These are phyloP conservation scores for Notolepis coatsorum DNA, from an alignment of 2,797 vertebrate genomes.

Conservation along the genomic window DNA sequence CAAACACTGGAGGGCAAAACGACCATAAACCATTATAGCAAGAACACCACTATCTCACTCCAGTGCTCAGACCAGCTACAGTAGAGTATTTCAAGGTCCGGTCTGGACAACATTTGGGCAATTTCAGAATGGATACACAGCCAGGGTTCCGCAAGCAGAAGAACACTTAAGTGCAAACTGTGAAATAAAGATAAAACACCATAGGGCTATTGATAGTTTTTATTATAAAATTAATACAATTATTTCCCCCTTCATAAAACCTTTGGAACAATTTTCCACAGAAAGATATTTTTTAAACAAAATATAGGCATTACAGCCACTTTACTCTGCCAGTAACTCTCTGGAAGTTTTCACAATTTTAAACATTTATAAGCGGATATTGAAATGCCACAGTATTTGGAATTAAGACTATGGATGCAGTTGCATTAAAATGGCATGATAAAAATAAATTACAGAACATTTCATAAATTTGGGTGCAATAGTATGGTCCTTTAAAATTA, in stretches of 20 bases:
- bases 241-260: conserved; percentile 37
- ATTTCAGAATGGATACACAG: too few species aligned
- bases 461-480: conserved; percentile 3
- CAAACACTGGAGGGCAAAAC: too few species aligned
- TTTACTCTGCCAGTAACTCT: conserved; percentile 25
- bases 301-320: conserved; percentile 28
- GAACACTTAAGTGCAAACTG: not conserved
- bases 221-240: conserved; percentile 44
- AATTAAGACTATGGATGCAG: conserved; percentile 11
- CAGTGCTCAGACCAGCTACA: too few species aligned
- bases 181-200: conserved; percentile 10
- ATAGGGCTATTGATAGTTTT: conserved; percentile 25
- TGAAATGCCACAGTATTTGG: conserved; percentile 24
- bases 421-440: not conserved
- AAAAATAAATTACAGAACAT: conserved; percentile 12
- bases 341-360: conserved; percentile 27
- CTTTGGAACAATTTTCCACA: conserved; percentile 39
- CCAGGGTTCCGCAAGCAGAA: too few species aligned
- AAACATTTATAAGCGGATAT: conserved; percentile 24
- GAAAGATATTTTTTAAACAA: conserved; percentile 29
- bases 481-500: too few species aligned
- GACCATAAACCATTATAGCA: too few species aligned
- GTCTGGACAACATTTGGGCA: too few species aligned
- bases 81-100: too few species aligned
- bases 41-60: too few species aligned